Evolutionary conservation across 2,797 vertebrate species (phyloP), one percentile per base, ranked within the genome.

Genomic region (Sphenopsis melanotis): DNA sequence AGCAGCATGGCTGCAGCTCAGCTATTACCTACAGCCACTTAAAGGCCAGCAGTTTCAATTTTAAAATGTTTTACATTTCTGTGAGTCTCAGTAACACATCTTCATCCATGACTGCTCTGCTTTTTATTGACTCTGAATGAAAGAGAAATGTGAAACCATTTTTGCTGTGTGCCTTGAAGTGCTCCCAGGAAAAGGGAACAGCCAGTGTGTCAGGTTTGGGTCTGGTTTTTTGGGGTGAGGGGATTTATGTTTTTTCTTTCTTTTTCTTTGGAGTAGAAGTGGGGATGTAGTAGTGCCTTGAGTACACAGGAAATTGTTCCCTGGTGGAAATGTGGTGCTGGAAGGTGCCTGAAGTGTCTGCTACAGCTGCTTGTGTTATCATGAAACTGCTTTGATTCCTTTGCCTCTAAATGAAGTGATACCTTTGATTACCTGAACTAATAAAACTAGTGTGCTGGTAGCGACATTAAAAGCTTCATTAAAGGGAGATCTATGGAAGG

Each of bases 1-100:
- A 94, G 86, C 80, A 97, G 57, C 72, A 22, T 83, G 49, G 47
- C 82, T 93, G 68, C 49, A 59, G 50, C 47, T 86, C 52, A 61
- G 24, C 66, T 91, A 49, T 92, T 92, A 72, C 70, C 92, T 86
- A 59, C 83, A 94, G 60, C 19, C 82, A 34, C 68, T 80, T 68
- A 89, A 91, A 90, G 85, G 50, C 64, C 93, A 88, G 23, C 63
- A 72, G 61, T 91, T 91, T 87, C 81, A 91, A 69, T 93, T 90
- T 82, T 34, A 83, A 83, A 92, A 75, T 37, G 22, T 68, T 69
- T 72, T 49, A 57, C 66, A 13, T 94, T 91, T 76, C 59, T 88
- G 20, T 12, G 30, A 23, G 22, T 88, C 93, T 94, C 66, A 74
- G 44, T 23, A 83, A 26, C 52, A 46, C 56, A 12, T 92, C 74